Evolutionary conservation across 2,113 vertebrate species (phyloP), one percentile per base, ranked within the genome.

Genomic region (Paratilapia polleni): DNA sequence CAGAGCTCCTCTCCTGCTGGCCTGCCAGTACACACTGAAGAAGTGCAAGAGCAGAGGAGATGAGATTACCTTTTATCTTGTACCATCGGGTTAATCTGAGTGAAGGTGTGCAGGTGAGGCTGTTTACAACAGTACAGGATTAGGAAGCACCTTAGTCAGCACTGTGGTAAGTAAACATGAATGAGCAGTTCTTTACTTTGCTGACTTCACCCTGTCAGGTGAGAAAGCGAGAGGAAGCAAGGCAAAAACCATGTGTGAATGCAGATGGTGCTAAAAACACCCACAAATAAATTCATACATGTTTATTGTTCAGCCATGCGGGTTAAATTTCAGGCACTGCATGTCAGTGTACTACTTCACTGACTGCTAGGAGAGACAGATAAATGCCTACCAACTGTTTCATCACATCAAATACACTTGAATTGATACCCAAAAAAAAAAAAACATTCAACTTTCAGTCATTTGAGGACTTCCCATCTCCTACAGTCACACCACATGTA

Each of bases 31-130:
- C 49, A 24, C 20, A 68, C n/a, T 6, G 36, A 68, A 56, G 47
- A 64, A 66, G 75, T 28, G 54, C 61, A 28, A 41, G 41, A 81
- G 19, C 83, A 78, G 61, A n/a, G 78, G 57, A 81, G 78, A 78
- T 12, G 13, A 73, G 86, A 94, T 93, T 89, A 91, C 1, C 34
- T 5, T 26, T 49, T 31, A 47, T 66, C 85, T 81, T 34, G 64
- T 52, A 36, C 73, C 59, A 82, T 73, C 85, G 15, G 74, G n/a
- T 88, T 92, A 91, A 94, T 92, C 90, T 76, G 22, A 74, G 43
- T 24, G 38, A 66, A 63, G 74, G 22, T 81, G 79, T 88, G 43
- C 52, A 31, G 58, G n/a, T 77, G 77, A 84, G 24, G 41, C 66
- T 73, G 79, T 26, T n/a, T 10, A 57, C 63, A n/a, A 38, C 38